A percentile compares a stretch with the other conserved stretches of the same genome.
Evolutionary conservation across 2,797 vertebrate genomes (phyloP).

Genomic region (Rhynchonycteris naso): DNA sequence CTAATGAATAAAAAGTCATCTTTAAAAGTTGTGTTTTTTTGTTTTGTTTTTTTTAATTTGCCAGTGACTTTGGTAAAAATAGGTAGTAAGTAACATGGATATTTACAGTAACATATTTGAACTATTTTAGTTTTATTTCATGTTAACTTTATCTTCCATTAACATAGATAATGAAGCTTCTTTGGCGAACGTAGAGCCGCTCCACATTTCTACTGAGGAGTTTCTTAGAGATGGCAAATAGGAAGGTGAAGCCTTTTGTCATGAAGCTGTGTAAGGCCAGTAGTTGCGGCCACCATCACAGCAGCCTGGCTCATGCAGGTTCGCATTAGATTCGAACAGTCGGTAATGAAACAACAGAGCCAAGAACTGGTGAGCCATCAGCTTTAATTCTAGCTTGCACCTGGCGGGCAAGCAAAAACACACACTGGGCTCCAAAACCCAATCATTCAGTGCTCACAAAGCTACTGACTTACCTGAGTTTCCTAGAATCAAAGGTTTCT

Average conservation of each 20-base stretch:
- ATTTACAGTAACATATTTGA: not conserved
- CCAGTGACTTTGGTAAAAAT: not conserved
- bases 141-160: not conserved
- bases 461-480: too few species aligned
- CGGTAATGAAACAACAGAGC: too few species aligned
- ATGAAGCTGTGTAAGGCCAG: too few species aligned
- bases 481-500: too few species aligned
- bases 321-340: too few species aligned
- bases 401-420: too few species aligned
- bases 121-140: not conserved
- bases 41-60: constrained; percentile 28
- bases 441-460: too few species aligned
- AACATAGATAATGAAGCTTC: not conserved
- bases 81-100: not conserved
- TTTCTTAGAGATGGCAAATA: not conserved
- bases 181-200: not conserved
- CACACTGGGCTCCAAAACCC: too few species aligned
- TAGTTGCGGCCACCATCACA: too few species aligned
- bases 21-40: not conserved
- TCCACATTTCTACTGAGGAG: not conserved
- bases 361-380: too few species aligned
- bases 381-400: too few species aligned
- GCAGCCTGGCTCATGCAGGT: too few species aligned
- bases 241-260: not conserved
- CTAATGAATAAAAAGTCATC: not conserved